A percentile compares a stretch with the other conserved stretches of the same genome.
Evolutionary conservation across 2,888 invertebrate species (phyloP).

Genomic region (Allacma fusca): DNA sequence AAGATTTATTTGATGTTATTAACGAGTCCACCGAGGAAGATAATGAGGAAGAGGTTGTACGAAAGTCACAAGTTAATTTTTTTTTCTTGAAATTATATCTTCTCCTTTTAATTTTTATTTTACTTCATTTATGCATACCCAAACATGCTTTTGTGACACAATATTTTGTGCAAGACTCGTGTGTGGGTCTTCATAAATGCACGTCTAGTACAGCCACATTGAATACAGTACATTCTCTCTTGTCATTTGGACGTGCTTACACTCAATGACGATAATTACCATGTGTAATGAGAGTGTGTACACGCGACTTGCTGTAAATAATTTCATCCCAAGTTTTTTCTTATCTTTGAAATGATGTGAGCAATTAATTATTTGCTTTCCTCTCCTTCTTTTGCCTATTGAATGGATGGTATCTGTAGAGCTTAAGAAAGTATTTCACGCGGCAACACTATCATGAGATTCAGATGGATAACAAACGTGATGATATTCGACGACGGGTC

Average conservation of each 20-base stretch:
- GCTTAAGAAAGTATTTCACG: slow-evolving; percentile 42
- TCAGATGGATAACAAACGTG: slow-evolving; percentile 53
- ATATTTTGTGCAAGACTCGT: too few relatives aligned
- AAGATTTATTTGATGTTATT: slow-evolving; percentile 41
- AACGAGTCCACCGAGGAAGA: slow-evolving; percentile 38
- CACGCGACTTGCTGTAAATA: too few relatives aligned
- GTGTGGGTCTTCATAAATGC: too few relatives aligned
- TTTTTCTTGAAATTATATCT: neutral
- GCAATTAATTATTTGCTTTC: neutral
- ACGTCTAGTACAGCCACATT: too few relatives aligned
- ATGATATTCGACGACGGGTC: slow-evolving; percentile 46
- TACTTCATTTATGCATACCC: neutral
- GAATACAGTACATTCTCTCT: too few relatives aligned
- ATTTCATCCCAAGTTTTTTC: neutral
- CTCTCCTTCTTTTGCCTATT: slow-evolving; percentile 6
- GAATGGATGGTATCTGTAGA: slow-evolving; percentile 37
- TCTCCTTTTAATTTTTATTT: neutral
- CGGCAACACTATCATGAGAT: slow-evolving; percentile 48
- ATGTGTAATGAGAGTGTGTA: too few relatives aligned
- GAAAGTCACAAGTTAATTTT: slow-evolving; percentile 19
- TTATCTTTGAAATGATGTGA: neutral
- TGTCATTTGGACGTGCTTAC: too few relatives aligned
- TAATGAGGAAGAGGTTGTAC: slow-evolving; percentile 41
- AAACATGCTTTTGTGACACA: too few relatives aligned
- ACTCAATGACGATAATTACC: too few relatives aligned